Percentiles rank a stretch among this genome's conserved stretches.
phyloP scores from a whole-genome alignment of 2,113 vertebrate species.

The Pyxicephalus adspersus region DNA sequence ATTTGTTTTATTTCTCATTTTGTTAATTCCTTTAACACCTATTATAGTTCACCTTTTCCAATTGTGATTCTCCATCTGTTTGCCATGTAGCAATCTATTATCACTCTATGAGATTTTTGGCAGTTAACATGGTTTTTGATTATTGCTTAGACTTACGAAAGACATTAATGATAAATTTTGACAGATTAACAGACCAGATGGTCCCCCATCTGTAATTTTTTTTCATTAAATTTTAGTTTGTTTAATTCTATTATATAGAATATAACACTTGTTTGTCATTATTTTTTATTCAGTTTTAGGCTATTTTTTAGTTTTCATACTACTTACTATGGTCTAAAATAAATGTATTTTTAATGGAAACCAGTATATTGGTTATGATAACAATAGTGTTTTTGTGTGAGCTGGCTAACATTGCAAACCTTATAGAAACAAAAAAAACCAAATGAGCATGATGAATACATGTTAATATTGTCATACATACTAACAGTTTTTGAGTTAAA shows the following conservation, averaged over 20 bases:
- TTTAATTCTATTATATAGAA: not conserved
- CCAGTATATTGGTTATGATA: no score
- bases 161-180: not conserved
- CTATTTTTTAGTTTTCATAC: not conserved
- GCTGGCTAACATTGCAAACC: no score
- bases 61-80: conserved; percentile 3
- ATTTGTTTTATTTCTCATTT: conserved; percentile 20
- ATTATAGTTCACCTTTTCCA: not conserved
- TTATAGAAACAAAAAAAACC: no score
- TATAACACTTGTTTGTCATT: not conserved
- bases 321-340: no score
- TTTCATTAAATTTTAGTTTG: not conserved
- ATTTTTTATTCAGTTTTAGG: no score
- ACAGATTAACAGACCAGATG: conserved; percentile 13
- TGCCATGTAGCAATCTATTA: not conserved
- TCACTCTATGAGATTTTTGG: conserved; percentile 1
- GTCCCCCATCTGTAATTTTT: conserved; percentile 23
- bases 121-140: conserved; percentile 4
- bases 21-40: conserved; percentile 13
- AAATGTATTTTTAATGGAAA: no score
- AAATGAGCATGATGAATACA: no score
- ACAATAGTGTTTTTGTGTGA: no score
- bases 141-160: conserved; percentile 14
- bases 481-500: no score
- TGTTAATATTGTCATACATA: no score